These are phyloP conservation scores for Cotesia typhae DNA, from an alignment of 1,140 invertebrate species.

Conservation along the genomic window DNA sequence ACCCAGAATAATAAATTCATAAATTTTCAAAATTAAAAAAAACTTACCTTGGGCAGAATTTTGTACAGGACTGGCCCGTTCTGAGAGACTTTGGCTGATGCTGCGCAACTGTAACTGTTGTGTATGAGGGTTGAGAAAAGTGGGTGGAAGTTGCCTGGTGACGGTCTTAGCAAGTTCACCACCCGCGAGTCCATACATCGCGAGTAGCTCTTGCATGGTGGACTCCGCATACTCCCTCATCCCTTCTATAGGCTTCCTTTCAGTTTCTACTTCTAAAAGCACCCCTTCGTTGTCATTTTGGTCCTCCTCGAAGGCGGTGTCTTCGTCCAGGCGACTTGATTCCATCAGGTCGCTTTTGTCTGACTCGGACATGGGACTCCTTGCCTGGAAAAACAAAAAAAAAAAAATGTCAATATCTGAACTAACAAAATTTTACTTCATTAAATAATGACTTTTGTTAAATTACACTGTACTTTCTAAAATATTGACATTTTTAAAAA, in stretches of 20 bases:
- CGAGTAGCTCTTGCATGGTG: constrained; percentile 73
- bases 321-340: constrained; percentile 48
- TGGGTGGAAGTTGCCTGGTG: constrained; percentile 61
- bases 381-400: constrained; percentile 43
- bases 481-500: too few relatives aligned
- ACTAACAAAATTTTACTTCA: not conserved
- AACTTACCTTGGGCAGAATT: constrained; percentile 33
- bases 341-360: constrained; percentile 58
- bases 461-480: too few relatives aligned
- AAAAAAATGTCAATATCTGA: too few relatives aligned
- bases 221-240: constrained; percentile 72
- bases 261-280: constrained; percentile 38
- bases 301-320: constrained; percentile 37
- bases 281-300: not conserved
- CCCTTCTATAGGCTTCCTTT: constrained; percentile 57
- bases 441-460: too few relatives aligned
- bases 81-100: constrained; percentile 27
- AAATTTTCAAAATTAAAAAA: not conserved
- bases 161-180: constrained; percentile 64
- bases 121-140: constrained; percentile 58
- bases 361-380: constrained; percentile 62
- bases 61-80: not conserved
- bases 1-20: too few relatives aligned
- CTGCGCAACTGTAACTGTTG: constrained; percentile 44
- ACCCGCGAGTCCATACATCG: constrained; percentile 69